Evolutionary conservation across 2,113 vertebrate genomes (phyloP).

Genomic region (Polypterus senegalus): DNA sequence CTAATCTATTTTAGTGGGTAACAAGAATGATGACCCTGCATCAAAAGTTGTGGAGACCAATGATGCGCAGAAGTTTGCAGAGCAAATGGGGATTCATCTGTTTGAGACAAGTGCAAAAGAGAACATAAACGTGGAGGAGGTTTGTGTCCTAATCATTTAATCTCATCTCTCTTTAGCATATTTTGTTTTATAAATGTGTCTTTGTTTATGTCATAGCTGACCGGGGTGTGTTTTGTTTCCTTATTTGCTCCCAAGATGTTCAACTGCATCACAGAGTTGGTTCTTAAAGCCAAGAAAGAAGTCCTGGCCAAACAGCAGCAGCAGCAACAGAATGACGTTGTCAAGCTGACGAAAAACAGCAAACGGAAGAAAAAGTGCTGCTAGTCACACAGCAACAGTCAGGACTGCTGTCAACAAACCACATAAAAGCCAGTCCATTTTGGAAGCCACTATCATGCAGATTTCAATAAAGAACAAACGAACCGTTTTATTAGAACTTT

Average conservation of each 20-base stretch:
- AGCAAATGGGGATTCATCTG: slow-evolving; percentile 94
- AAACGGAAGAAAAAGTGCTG: slow-evolving; percentile 97
- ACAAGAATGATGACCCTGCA: slow-evolving; percentile 94
- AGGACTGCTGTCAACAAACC: slow-evolving; percentile 19
- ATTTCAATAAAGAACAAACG: slow-evolving; percentile 42
- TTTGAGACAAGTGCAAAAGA: slow-evolving; percentile 98
- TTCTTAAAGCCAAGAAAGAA: slow-evolving; percentile 94
- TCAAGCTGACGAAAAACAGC: slow-evolving; percentile 94
- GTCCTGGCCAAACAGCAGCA: slow-evolving; percentile 92
- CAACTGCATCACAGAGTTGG: slow-evolving; percentile 97
- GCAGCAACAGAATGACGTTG: slow-evolving; percentile 93
- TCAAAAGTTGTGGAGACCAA: slow-evolving; percentile 96
- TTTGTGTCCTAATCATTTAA: slow-evolving; percentile 22
- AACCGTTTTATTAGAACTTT: slow-evolving; percentile 53
- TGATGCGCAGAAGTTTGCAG: slow-evolving; percentile 94
- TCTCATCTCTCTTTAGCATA: background rate
- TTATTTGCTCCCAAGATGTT: slow-evolving; percentile 70
- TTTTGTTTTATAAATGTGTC: no score
- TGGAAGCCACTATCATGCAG: slow-evolving; percentile 50
- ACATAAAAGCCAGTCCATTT: slow-evolving; percentile 35
- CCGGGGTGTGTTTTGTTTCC: background rate
- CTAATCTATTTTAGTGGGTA: slow-evolving; percentile 64
- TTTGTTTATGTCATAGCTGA: background rate
- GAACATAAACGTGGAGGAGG: slow-evolving; percentile 96
- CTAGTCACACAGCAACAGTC: slow-evolving; percentile 46